Evolutionary conservation across 1,140 invertebrate genomes (phyloP).

Genomic region (Papilio polytes): DNA sequence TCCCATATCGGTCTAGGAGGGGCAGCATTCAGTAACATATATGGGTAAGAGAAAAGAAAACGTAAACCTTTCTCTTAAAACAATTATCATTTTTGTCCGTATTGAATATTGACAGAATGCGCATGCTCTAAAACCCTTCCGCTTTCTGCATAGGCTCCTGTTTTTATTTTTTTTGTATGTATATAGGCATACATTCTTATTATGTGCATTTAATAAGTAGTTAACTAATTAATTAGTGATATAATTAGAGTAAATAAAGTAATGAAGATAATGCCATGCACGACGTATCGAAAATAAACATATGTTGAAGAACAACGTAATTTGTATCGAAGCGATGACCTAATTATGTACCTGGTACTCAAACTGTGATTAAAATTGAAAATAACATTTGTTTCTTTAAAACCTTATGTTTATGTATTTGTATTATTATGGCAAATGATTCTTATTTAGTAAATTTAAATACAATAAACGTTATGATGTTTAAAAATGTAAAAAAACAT

Average conservation of each 20-base stretch:
- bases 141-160: not conserved
- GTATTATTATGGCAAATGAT: not conserved
- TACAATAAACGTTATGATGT: not conserved
- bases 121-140: slow-evolving; percentile 29
- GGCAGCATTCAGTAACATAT: slow-evolving; percentile 83
- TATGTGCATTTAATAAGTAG: not conserved
- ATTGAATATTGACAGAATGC: slow-evolving; percentile 14
- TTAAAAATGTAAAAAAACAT: not conserved
- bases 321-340: not conserved
- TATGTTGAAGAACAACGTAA: not conserved
- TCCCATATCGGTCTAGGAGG: slow-evolving; percentile 85
- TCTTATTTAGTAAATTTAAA: not conserved
- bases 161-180: slow-evolving; percentile 3
- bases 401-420: not conserved
- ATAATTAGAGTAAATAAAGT: not conserved
- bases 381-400: not conserved
- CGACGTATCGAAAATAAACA: slow-evolving; percentile 23
- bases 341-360: not conserved
- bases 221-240: not conserved
- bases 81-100: slow-evolving; percentile 15
- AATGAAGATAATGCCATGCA: not conserved
- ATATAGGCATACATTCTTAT: not conserved
- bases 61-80: slow-evolving; percentile 20
- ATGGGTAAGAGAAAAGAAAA: slow-evolving; percentile 78
- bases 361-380: not conserved